Base-by-base conservation (phyloP, 1,140 invertebrate genomes). In the Bombus pyrosoma region DNA sequence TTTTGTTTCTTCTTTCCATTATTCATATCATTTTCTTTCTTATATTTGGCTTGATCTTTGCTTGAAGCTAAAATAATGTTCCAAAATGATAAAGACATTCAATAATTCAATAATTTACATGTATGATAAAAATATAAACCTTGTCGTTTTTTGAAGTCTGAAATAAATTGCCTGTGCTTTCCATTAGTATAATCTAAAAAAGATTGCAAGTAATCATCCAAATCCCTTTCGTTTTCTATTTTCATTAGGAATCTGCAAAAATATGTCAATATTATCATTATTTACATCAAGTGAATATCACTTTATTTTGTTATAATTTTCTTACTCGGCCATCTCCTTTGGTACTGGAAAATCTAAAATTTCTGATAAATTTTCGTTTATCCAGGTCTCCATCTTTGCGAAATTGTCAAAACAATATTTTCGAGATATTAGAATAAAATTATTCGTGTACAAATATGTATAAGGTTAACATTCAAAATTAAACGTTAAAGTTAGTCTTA, bases 141-240 rank as follows among this genome's bases (percentile, higher is more conserved):
- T 82, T 62, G 95, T 82, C 94, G 95, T 88, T 96, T 96, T 66
- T 96, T 96, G n/a, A 97, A 95, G 77, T 97, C 96, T 10, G 95
- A 88, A 68, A 97, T 95, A 92, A 97, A 97, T 72, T 96, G 94
- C 86, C 96, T 96, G 93, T 98, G 97, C 79, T 96, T 95, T 28
- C 95, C 92, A 93, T 97, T 96, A 43, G 95, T 96, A 82, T 96
- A 96, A 93, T 97, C 95, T 1, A 98, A 87, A 69, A 98, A 94
- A 64, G 96, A 97, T 90, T 96, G 95, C 89, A 97, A 96, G 90
- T 97, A 97, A 71, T 97, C 96, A 85, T 97, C 97, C 32, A 97
- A 95, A 91, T 97, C 97, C 79, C 94, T 93, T 87, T 96, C 96
- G 92, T 96, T 96, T 90, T 97, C 95, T 77, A 97, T 97, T 69